phyloP scores from a whole-genome alignment of 92 coral and sea anemone species.

The Epizoanthus illoricatus region DNA sequence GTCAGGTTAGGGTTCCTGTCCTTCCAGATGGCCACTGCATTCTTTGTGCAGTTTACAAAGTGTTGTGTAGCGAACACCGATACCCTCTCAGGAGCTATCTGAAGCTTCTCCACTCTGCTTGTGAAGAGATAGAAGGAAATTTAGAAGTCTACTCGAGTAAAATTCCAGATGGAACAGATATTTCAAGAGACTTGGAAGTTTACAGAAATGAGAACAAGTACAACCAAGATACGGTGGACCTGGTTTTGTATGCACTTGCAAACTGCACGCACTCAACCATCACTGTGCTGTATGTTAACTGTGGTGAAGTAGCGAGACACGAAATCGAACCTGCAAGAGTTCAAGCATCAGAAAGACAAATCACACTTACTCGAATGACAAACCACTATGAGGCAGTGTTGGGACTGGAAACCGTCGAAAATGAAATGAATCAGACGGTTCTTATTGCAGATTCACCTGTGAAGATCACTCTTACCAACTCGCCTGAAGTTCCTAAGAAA shows the following conservation, averaged over 20 bases:
- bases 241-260: conserved; percentile 35
- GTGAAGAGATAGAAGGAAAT: conserved; percentile 23
- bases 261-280: conserved; percentile 15
- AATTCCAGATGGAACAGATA: background rate
- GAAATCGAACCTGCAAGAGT: conserved; percentile 30
- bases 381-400: conserved; percentile 39
- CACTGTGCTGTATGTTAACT: background rate
- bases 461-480: too few species aligned
- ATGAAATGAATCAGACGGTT: conserved; percentile 12
- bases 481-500: too few species aligned
- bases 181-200: conserved; percentile 13
- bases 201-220: conserved; percentile 23
- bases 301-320: conserved; percentile 1
- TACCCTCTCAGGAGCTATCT: conserved; percentile 11
- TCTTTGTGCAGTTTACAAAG: conserved; percentile 23
- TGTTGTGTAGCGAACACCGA: background rate
- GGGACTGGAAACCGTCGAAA: background rate
- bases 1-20: conserved; percentile 33
- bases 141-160: conserved; percentile 14
- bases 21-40: conserved; percentile 38
- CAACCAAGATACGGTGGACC: conserved; percentile 24
- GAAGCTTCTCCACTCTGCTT: conserved; percentile 30
- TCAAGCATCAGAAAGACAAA: background rate
- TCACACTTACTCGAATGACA: conserved; percentile 17
- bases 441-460: too few species aligned